These are phyloP conservation scores for Listronotus bonariensis DNA, from an alignment of 1,140 invertebrate species.

Conservation along the genomic window DNA sequence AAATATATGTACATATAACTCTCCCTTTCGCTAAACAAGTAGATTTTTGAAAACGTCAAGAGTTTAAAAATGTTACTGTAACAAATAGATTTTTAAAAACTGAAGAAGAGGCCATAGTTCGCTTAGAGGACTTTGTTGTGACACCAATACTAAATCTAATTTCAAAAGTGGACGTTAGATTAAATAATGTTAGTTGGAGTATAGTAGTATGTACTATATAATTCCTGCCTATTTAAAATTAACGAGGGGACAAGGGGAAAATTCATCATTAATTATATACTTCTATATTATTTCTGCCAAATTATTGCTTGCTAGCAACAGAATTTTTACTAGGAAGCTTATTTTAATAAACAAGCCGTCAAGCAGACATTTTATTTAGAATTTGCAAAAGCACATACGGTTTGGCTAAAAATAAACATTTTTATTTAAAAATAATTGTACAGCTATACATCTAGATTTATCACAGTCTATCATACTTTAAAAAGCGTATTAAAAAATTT, in stretches of 20 bases:
- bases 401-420: constrained; percentile 21
- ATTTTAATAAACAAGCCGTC: background rate
- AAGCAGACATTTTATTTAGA: constrained; percentile 13
- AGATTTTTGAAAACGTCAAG: constrained; percentile 30
- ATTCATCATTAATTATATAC: background rate
- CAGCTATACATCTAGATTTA: constrained; percentile 20
- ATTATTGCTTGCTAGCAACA: constrained; percentile 9
- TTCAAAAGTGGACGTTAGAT: constrained; percentile 16
- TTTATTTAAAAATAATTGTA: constrained; percentile 13
- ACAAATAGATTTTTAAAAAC: constrained; percentile 27
- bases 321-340: constrained; percentile 5
- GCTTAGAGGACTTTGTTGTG: background rate
- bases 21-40: constrained; percentile 20
- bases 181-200: constrained; percentile 11
- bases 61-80: constrained; percentile 28
- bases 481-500: constrained; percentile 29
- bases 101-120: constrained; percentile 7
- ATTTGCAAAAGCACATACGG: constrained; percentile 16
- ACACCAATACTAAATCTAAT: constrained; percentile 23
- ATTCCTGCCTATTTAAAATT: constrained; percentile 13
- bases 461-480: constrained; percentile 30
- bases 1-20: constrained; percentile 18
- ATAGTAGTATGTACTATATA: constrained; percentile 8
- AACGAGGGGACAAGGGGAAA: background rate
- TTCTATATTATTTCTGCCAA: background rate